Conservation (phyloP, 35 echinoderm and acorn worm genomes). For the Amphiura filiformis region DNA sequence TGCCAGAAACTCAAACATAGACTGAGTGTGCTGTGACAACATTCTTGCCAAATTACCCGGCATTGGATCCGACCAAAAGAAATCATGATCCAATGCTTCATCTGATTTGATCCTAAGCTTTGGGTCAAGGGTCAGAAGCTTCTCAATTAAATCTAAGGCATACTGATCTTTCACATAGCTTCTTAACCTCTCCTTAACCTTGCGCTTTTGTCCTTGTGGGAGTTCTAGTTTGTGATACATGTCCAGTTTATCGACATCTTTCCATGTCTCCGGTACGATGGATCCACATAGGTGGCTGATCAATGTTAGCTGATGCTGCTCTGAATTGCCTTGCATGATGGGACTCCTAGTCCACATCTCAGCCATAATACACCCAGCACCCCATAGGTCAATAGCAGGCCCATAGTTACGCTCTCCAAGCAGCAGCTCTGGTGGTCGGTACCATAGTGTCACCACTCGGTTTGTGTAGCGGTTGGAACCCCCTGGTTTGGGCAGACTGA, state of each 20-base stretch:
- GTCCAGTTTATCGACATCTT: constrained; percentile 79
- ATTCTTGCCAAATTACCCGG: constrained; percentile 63
- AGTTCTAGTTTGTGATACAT: constrained; percentile 76
- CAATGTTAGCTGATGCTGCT: constrained; percentile 93
- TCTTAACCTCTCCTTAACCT: constrained; percentile 86
- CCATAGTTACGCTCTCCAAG: constrained; percentile 92
- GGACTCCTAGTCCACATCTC: constrained; percentile 99
- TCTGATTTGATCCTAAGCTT: constrained; percentile 59
- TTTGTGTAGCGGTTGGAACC: constrained; percentile 68
- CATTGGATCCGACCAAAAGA: constrained; percentile 95
- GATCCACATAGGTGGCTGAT: constrained; percentile 92
- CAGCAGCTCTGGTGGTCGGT: constrained; percentile 92
- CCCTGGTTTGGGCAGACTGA: constrained; percentile 76
- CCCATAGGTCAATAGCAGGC: constrained; percentile 89
- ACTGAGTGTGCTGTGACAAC: constrained; percentile 86
- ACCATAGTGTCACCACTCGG: constrained; percentile 94
- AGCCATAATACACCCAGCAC: constrained; percentile 94
- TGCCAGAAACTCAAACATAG: constrained; percentile 95
- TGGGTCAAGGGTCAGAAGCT: constrained; percentile 74
- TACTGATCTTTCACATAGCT: constrained; percentile 93
- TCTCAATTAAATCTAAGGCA: constrained; percentile 90
- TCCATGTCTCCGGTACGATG: constrained; percentile 71
- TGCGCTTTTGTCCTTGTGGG: constrained; percentile 84
- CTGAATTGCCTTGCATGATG: constrained; percentile 93
- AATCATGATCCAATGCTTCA: constrained; percentile 88